These are phyloP conservation scores for Cryptocephalus moraei DNA, from an alignment of 2,888 invertebrate species.

Conservation along the genomic window DNA sequence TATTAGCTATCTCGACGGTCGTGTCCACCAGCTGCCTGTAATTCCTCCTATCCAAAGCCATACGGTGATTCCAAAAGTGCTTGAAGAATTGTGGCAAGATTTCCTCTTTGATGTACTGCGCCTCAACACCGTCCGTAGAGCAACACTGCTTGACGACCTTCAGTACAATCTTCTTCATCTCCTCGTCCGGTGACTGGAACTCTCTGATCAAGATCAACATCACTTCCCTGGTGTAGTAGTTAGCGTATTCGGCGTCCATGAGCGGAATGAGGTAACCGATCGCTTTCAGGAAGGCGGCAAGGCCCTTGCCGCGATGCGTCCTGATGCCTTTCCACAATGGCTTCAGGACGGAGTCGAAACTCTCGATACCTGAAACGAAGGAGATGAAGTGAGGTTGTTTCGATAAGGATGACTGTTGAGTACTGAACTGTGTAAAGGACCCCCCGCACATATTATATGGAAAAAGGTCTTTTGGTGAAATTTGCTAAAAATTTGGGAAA, in stretches of 20 bases:
- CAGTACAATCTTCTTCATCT: slow-evolving; percentile 99
- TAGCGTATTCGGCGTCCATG: slow-evolving; percentile 99
- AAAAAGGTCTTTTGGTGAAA: too few relatives aligned
- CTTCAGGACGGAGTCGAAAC: slow-evolving; percentile 98
- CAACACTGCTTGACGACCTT: slow-evolving; percentile 99
- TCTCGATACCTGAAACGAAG: slow-evolving; percentile 61
- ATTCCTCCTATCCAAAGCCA: slow-evolving; percentile 97
- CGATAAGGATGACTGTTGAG: too few relatives aligned
- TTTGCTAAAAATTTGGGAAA: too few relatives aligned
- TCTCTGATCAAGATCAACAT: slow-evolving; percentile 98
- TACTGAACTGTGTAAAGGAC: too few relatives aligned
- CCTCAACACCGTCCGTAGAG: slow-evolving; percentile 98
- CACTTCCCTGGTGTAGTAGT: slow-evolving; percentile 98
- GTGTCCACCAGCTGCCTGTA: slow-evolving; percentile 98
- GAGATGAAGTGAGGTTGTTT: too few relatives aligned
- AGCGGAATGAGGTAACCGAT: slow-evolving; percentile 98
- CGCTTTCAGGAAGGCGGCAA: slow-evolving; percentile 98
- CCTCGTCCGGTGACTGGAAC: slow-evolving; percentile 99
- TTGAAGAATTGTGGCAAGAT: slow-evolving; percentile 97
- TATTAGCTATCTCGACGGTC: slow-evolving; percentile 99
- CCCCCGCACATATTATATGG: too few relatives aligned
- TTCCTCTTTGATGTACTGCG: slow-evolving; percentile 98
- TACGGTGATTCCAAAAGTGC: slow-evolving; percentile 99
- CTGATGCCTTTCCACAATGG: slow-evolving; percentile 99
- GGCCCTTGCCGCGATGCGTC: slow-evolving; percentile 80